Base-by-base conservation (phyloP, 2,888 invertebrate species). In the Clepsis dumicolana region DNA sequence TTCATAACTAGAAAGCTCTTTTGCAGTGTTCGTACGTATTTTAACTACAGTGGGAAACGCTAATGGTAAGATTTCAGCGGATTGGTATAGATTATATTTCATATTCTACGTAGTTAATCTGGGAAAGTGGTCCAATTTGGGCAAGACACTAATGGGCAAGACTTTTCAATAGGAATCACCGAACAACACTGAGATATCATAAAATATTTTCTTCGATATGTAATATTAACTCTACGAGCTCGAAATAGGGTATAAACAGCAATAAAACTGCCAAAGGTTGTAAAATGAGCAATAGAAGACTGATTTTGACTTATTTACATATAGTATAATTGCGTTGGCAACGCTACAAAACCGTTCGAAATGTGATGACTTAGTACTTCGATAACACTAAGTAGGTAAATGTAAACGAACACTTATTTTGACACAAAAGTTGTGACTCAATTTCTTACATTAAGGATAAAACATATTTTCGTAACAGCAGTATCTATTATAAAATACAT, bases 131-230 rank as follows among this genome's bases (percentile, higher is more conserved):
- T 80, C 81, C 79, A 70, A 75, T 75, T 62, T 77, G 78, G 83
- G 83, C 84, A 82, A 84, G 83, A 82, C 74, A 57, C 67, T 69
- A 74, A 72, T 70, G 76, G 80, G 80, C 77, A 80, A 80, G 77
- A 71, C 73, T 74, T n/a, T n/a, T 70, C 72, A 71, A 75, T 71
- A 65, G 67, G 66, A 61, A 64, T 70, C 65, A 67, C 53, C 59
- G 68, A 44, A 54, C 64, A 64, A 48, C 27, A 57, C 61, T 32
- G 32, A 70, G 67, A 68, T 56, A 38, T 54, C 32, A 50, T 61
- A 68, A 64, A 48, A 56, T 38, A 50, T 57, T 16, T 53, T 18
- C 50, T 57, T 41, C 50, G 70, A 70, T 66, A 70, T 70, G 70
- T 65, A 57, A 62, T 38, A 56, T 61, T 61, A 56, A 54, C 32